Base-by-base conservation (phyloP, 2,888 invertebrate species). In the Noctua comes region DNA sequence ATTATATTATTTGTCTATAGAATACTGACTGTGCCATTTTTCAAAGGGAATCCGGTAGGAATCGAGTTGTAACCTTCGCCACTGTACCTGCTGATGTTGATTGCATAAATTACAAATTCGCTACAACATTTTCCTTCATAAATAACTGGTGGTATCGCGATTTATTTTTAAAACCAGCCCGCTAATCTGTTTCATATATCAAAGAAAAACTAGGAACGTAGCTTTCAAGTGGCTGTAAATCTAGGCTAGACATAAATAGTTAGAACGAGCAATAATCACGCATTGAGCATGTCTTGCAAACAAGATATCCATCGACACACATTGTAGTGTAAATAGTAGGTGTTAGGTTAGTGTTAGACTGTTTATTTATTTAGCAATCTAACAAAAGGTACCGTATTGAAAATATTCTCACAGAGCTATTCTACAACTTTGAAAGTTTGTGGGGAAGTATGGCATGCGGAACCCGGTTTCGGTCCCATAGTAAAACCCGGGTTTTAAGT, bases 231-330 rank as follows among this genome's bases (percentile, higher is more conserved):
- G 16, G 31, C 36, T n/a, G 16, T 57, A 69, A 70, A 83, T 66
- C 65, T 70, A 66, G 72, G 70, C 1, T 69, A 84, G 36, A 79
- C 36, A 64, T 79, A 78, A 59, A 72, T 65, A 78, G 27, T 57
- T 71, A 82, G 46, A 46, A 51, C 43, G 43, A 83, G 40, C 27
- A 40, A 68, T 16, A 48, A 73, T 73, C 80, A 79, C 59, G 73
- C 79, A 73, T 66, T 31, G 31, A 36, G n/a, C 73, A 79, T 66
- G 46, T 43, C 6, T 36, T 64, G 31, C 57, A 83, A 78, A 79
- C 36, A 70, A 84, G 84, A 79, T 84, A 62, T 65, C 13, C 46
- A 66, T 79, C 66, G 36, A 31, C 54, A 84, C 59, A 79, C 66
- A 82, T 79, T 79, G 2, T 27, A 46, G 68, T 62, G 59, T 84